Percentiles rank a stretch among this genome's conserved stretches.
These are phyloP conservation scores for Leuciscus waleckii DNA, from an alignment of 2,797 vertebrate species.

Conservation along the genomic window DNA sequence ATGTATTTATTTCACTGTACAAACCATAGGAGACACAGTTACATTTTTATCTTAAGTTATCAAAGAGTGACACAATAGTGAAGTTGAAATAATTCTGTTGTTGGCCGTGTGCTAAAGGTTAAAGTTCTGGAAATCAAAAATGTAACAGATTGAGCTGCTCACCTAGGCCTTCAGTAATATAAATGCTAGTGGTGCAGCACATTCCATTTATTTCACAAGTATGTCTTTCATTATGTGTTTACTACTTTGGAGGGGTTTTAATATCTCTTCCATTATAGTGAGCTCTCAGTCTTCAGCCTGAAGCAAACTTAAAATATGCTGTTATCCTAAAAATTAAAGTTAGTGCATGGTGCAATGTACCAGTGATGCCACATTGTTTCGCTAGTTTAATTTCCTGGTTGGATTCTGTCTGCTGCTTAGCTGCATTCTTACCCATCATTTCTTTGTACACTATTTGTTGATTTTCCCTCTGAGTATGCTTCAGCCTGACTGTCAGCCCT, in stretches of 20 bases:
- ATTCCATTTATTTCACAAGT: constrained; percentile 63
- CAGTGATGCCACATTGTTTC: constrained; percentile 31
- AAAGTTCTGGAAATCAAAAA: neutral
- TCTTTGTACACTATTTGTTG: constrained; percentile 43
- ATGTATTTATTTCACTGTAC: neutral
- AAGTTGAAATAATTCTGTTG: neutral
- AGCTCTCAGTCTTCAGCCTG: constrained; percentile 61
- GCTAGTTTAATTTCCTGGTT: constrained; percentile 38
- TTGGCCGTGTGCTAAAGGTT: neutral
- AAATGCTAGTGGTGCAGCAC: constrained; percentile 58
- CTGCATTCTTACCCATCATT: constrained; percentile 30
- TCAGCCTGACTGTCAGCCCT: constrained; percentile 61
- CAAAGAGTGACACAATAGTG: neutral
- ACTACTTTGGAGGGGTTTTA: constrained; percentile 43
- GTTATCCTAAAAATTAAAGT: neutral
- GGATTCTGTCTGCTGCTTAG: constrained; percentile 2
- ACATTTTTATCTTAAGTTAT: neutral
- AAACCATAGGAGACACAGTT: constrained; percentile 45
- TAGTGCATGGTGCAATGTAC: constrained; percentile 19
- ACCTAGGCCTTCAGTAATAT: constrained; percentile 50
- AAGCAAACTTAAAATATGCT: constrained; percentile 49
- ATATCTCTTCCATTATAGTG: constrained; percentile 49
- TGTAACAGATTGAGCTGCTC: constrained; percentile 31
- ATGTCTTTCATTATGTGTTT: constrained; percentile 64
- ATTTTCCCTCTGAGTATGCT: constrained; percentile 65